A percentile compares a stretch with the other conserved stretches of the same genome.
phyloP scores from a whole-genome alignment of 2,888 invertebrate genomes.

The Platynereis dumerilii region DNA sequence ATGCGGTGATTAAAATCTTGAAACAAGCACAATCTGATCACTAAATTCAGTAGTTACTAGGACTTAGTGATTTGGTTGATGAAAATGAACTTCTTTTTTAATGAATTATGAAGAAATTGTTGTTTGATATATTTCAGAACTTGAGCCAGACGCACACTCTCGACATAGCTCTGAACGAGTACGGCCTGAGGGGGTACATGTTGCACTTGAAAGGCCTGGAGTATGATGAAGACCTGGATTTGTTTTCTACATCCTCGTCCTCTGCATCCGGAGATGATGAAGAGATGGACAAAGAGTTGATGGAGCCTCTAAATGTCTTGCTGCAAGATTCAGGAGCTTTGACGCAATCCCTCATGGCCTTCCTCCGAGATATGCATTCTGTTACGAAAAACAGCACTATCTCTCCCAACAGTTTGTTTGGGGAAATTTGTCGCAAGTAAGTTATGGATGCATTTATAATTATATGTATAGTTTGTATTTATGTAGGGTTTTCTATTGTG shows the following conservation, averaged over 20 bases:
- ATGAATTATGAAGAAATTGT: too few species aligned
- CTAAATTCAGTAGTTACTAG: too few species aligned
- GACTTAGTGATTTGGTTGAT: too few species aligned
- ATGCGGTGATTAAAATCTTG: too few species aligned
- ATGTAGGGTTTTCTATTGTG: not conserved
- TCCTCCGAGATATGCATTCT: slow-evolving; percentile 63
- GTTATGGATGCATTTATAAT: slow-evolving; percentile 22
- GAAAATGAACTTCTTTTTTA: too few species aligned
- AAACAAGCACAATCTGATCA: too few species aligned
- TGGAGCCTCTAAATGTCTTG: slow-evolving; percentile 2
- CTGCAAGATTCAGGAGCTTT: slow-evolving; percentile 56
- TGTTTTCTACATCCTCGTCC: not conserved
- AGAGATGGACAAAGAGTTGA: not conserved
- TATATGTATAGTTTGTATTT: not conserved
- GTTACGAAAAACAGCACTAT: slow-evolving; percentile 50
- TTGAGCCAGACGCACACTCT: slow-evolving; percentile 59
- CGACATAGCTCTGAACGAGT: slow-evolving; percentile 47
- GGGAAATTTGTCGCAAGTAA: slow-evolving; percentile 63
- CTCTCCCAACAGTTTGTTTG: slow-evolving; percentile 62
- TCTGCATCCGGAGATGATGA: slow-evolving; percentile 15
- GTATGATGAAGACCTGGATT: slow-evolving; percentile 2
- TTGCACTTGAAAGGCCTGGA: slow-evolving; percentile 43
- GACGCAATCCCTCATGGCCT: slow-evolving; percentile 59
- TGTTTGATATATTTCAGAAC: slow-evolving; percentile 46
- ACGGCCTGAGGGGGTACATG: slow-evolving; percentile 43